Evolutionary conservation across 2,888 invertebrate species (phyloP).

Genomic region (Chrysodeixis includens): DNA sequence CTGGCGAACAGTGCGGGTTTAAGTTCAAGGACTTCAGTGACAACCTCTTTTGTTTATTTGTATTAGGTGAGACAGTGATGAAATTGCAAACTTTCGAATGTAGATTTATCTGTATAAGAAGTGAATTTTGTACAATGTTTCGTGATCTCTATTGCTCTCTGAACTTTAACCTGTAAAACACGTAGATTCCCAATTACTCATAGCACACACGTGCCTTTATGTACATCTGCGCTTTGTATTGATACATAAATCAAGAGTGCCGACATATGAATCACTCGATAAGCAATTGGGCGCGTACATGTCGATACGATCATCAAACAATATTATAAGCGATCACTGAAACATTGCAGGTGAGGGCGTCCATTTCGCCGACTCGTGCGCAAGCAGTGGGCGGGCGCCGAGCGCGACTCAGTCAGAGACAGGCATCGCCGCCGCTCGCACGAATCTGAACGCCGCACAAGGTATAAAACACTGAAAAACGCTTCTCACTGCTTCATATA

Average conservation of each 20-base stretch:
- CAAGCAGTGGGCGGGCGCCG: constrained; percentile 78
- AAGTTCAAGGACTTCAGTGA: constrained; percentile 81
- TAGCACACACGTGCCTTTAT: constrained; percentile 19
- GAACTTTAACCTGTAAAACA: neutral
- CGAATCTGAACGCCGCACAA: constrained; percentile 87
- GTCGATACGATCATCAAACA: constrained; percentile 61
- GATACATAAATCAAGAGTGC: constrained; percentile 42
- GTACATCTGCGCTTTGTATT: constrained; percentile 19
- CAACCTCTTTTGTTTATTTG: constrained; percentile 64
- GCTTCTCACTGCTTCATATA: constrained; percentile 78
- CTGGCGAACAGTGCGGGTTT: constrained; percentile 67
- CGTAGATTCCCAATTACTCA: constrained; percentile 7
- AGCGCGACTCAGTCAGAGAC: constrained; percentile 82
- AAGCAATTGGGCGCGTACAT: constrained; percentile 51
- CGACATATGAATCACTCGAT: constrained; percentile 56
- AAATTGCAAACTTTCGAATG: neutral
- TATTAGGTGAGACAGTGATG: constrained; percentile 66
- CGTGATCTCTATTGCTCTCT: neutral
- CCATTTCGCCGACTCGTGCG: constrained; percentile 62
- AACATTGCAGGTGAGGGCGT: constrained; percentile 82
- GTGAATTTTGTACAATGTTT: neutral
- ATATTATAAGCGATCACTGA: constrained; percentile 69
- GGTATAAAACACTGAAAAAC: constrained; percentile 74
- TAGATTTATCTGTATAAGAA: no score
- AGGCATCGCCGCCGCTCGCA: constrained; percentile 87